These are phyloP conservation scores for Mythimna loreyi DNA, from an alignment of 2,888 invertebrate genomes.

Conservation along the genomic window DNA sequence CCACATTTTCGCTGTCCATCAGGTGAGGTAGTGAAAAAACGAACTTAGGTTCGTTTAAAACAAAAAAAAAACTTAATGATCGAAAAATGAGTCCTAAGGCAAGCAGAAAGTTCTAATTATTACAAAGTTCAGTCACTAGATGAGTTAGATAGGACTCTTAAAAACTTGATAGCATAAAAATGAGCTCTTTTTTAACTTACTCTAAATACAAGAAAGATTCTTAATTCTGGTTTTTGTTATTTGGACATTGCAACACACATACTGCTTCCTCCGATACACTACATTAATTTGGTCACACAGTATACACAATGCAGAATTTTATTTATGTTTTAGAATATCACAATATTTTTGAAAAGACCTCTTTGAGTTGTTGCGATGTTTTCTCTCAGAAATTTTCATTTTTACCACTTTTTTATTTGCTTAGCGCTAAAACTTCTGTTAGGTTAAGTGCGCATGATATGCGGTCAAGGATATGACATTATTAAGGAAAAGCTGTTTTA, in stretches of 20 bases:
- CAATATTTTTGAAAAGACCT: background rate
- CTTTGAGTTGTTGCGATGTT: constrained; percentile 66
- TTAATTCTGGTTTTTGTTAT: background rate
- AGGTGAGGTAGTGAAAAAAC: too few relatives aligned
- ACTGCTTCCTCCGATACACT: constrained; percentile 11
- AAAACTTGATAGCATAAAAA: background rate
- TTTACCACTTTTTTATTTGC: constrained; percentile 30
- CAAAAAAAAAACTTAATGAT: too few relatives aligned
- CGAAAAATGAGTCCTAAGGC: background rate
- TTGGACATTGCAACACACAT: constrained; percentile 1
- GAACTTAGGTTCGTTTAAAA: too few relatives aligned
- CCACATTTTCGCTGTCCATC: too few relatives aligned
- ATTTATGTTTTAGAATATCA: constrained; percentile 30
- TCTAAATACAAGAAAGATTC: background rate
- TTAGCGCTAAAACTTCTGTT: constrained; percentile 18
- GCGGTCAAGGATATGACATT: constrained; percentile 27
- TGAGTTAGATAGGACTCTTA: background rate
- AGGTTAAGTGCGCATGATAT: constrained; percentile 52
- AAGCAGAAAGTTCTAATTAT: background rate
- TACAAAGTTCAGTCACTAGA: background rate
- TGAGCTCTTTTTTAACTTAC: background rate
- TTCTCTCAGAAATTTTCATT: constrained; percentile 33
- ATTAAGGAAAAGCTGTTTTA: constrained; percentile 7
- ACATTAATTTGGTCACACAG: constrained; percentile 14
- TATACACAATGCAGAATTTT: constrained; percentile 33